Percentiles rank a stretch among this genome's conserved stretches.
phyloP scores from a whole-genome alignment of 2,113 vertebrate genomes.

The Falco punctatus region DNA sequence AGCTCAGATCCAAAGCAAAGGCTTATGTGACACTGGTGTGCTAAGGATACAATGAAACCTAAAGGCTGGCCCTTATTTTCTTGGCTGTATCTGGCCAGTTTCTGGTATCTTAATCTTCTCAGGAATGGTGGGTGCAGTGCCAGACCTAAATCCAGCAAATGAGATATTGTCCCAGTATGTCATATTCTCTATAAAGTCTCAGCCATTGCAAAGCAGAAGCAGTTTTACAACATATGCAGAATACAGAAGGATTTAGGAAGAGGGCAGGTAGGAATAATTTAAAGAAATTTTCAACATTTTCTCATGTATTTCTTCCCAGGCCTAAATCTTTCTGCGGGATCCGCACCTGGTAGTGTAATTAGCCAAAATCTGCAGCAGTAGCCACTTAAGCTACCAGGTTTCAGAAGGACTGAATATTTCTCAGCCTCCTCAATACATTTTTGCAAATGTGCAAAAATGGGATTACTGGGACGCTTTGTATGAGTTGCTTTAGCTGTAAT shows the following conservation, averaged over 20 bases:
- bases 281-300: not conserved
- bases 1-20: not conserved
- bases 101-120: not conserved
- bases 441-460: conserved; percentile 54
- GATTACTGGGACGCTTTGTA: conserved; percentile 52
- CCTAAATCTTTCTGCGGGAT: not conserved
- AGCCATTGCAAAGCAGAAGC: not conserved
- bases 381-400: conserved; percentile 4
- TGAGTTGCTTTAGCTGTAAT: conserved; percentile 15
- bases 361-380: not conserved
- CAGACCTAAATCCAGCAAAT: not conserved
- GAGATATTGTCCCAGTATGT: not conserved
- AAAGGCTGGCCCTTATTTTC: not conserved
- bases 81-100: not conserved
- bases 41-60: not conserved
- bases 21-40: fast-evolving
- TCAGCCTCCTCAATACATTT: conserved; percentile 2
- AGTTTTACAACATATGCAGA: not conserved
- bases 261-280: not conserved
- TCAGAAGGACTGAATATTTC: conserved; percentile 1
- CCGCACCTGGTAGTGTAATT: not conserved
- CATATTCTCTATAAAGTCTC: not conserved
- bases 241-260: not conserved
- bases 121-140: not conserved
- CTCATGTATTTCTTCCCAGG: not conserved